phyloP scores from a whole-genome alignment of 2,888 invertebrate genomes.

The Augochlorella aurata region DNA sequence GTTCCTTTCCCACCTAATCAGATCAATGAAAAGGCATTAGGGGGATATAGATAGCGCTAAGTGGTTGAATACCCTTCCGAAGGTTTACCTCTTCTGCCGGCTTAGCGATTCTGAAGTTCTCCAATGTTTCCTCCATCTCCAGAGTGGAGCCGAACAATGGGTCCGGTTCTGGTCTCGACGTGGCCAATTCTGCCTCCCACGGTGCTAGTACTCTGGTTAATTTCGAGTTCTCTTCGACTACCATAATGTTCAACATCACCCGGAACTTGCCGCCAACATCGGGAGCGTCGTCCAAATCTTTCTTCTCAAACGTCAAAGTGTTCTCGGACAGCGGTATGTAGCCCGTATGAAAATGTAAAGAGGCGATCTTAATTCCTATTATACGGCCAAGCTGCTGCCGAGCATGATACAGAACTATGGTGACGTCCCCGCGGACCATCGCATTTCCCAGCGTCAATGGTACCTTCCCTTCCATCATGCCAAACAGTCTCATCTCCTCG shows the following conservation, averaged over 20 bases:
- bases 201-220: slow-evolving; percentile 87
- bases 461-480: slow-evolving; percentile 89
- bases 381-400: slow-evolving; percentile 92
- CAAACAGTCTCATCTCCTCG: slow-evolving; percentile 91
- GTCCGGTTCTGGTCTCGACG: slow-evolving; percentile 83
- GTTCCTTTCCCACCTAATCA: slow-evolving; percentile 37
- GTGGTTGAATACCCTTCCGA: neutral
- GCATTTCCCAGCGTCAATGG: slow-evolving; percentile 81
- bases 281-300: slow-evolving; percentile 91
- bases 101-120: slow-evolving; percentile 85
- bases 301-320: slow-evolving; percentile 88
- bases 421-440: slow-evolving; percentile 93
- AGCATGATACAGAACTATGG: slow-evolving; percentile 91
- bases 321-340: slow-evolving; percentile 90
- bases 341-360: slow-evolving; percentile 95
- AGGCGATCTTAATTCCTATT: slow-evolving; percentile 92
- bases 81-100: slow-evolving; percentile 82
- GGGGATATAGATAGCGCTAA: neutral
- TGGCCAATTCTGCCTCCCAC: slow-evolving; percentile 87
- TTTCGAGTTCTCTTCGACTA: slow-evolving; percentile 87
- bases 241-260: slow-evolving; percentile 87
- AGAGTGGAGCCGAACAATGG: slow-evolving; percentile 89
- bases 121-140: slow-evolving; percentile 92
- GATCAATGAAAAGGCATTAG: neutral
- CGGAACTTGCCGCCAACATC: slow-evolving; percentile 87